A percentile compares a stretch with the other conserved stretches of the same genome.
Conservation (phyloP, 1,140 invertebrate genomes). For the Proales similis region DNA sequence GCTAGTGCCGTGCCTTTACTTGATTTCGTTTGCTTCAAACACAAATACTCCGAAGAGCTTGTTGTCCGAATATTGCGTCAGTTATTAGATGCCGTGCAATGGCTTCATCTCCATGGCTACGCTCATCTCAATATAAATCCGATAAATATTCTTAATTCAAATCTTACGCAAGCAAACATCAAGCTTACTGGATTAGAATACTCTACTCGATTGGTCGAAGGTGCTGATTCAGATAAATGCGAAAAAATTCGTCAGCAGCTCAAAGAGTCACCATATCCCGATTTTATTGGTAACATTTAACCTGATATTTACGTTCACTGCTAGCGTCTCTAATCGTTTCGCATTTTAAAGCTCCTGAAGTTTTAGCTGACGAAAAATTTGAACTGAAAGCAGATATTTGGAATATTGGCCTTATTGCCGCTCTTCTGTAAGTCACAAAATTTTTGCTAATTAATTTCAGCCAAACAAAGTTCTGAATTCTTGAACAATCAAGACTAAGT, state of each 20-base stretch:
- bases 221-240: too few species aligned
- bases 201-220: neutral
- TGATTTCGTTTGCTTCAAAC: slow-evolving; percentile 38
- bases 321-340: slow-evolving; percentile 26
- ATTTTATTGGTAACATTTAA: slow-evolving; percentile 47
- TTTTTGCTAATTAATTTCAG: neutral
- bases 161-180: slow-evolving; percentile 68
- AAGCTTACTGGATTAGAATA: slow-evolving; percentile 78
- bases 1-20: slow-evolving; percentile 28
- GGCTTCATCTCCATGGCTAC: slow-evolving; percentile 82
- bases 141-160: slow-evolving; percentile 89
- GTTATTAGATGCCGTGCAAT: slow-evolving; percentile 76
- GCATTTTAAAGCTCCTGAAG: slow-evolving; percentile 72
- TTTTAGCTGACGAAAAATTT: slow-evolving; percentile 69
- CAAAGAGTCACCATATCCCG: too few species aligned
- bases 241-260: too few species aligned
- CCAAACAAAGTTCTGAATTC: slow-evolving; percentile 30
- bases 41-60: slow-evolving; percentile 33
- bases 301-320: neutral
- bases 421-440: slow-evolving; percentile 65
- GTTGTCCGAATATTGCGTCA: slow-evolving; percentile 44
- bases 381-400: slow-evolving; percentile 87
- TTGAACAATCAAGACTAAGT: slow-evolving; percentile 60
- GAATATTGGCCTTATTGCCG: slow-evolving; percentile 83
- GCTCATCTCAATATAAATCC: slow-evolving; percentile 88